Percentiles rank a stretch among this genome's conserved stretches.
Evolutionary conservation across 1,140 invertebrate species (phyloP).

Genomic region (Heliconius melpomene): DNA sequence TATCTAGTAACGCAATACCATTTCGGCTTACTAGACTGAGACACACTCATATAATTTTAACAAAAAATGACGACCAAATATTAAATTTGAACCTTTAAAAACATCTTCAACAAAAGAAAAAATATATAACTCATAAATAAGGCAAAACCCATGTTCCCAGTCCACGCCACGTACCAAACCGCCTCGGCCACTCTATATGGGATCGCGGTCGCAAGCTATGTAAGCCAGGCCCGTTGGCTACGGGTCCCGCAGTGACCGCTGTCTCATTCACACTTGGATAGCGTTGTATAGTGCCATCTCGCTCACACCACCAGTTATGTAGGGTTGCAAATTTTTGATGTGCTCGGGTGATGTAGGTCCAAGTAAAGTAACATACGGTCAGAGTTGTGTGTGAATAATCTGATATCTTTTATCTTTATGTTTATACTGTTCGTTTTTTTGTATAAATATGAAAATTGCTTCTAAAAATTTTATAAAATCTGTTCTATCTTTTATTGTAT

Average conservation of each 20-base stretch:
- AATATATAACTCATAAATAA: background rate
- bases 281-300: slow-evolving; percentile 36
- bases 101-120: background rate
- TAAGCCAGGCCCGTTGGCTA: slow-evolving; percentile 51
- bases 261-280: slow-evolving; percentile 34
- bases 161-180: slow-evolving; percentile 53
- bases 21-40: too few species aligned
- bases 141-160: slow-evolving; percentile 1
- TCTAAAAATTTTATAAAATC: too few species aligned
- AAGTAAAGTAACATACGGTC: slow-evolving; percentile 15
- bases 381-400: background rate
- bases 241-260: slow-evolving; percentile 39
- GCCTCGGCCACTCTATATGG: slow-evolving; percentile 40
- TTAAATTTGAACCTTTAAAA: background rate
- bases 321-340: slow-evolving; percentile 15
- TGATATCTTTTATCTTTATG: background rate
- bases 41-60: too few species aligned
- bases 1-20: too few species aligned
- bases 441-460: background rate
- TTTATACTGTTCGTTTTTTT: background rate
- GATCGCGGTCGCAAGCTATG: slow-evolving; percentile 53
- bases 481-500: background rate
- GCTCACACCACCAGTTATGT: slow-evolving; percentile 40
- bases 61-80: background rate
- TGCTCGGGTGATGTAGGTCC: slow-evolving; percentile 5